A percentile compares a stretch with the other conserved stretches of the same genome.
Evolutionary conservation across 2,797 vertebrate genomes (phyloP).

Genomic region (Sarcoramphus papa): DNA sequence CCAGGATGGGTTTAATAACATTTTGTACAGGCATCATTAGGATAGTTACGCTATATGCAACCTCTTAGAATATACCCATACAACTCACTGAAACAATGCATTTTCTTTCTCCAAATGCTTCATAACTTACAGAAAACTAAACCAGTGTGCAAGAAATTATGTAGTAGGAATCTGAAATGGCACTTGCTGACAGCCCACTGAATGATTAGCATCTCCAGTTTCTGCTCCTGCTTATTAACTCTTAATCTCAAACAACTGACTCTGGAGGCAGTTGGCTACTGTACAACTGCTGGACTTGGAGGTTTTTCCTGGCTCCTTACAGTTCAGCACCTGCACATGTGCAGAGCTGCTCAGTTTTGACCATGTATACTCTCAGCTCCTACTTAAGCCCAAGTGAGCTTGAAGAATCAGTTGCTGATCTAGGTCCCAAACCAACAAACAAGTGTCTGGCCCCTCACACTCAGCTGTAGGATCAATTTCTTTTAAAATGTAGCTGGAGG

Average conservation of each 20-base stretch:
- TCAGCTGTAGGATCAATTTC: background rate
- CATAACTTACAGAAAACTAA: background rate
- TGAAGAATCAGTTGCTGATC: background rate
- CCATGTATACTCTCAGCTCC: background rate
- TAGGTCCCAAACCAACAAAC: background rate
- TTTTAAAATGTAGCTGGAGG: background rate
- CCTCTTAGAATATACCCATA: too few species aligned
- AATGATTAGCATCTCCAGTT: background rate
- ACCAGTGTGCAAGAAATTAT: background rate
- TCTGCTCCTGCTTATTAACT: background rate
- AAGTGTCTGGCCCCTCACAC: background rate
- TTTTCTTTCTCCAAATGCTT: background rate
- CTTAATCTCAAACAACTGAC: background rate
- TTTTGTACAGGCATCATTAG: background rate
- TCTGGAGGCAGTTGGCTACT: background rate
- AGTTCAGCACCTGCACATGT: background rate
- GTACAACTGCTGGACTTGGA: too few species aligned
- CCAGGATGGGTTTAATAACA: background rate
- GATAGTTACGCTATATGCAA: background rate
- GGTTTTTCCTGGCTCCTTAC: background rate
- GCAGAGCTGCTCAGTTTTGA: background rate
- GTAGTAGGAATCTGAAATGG: background rate
- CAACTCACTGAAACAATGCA: background rate
- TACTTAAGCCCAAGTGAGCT: background rate
- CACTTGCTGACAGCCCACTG: background rate